phyloP scores from a whole-genome alignment of 2,113 vertebrate species.

The Lasiurus borealis region DNA sequence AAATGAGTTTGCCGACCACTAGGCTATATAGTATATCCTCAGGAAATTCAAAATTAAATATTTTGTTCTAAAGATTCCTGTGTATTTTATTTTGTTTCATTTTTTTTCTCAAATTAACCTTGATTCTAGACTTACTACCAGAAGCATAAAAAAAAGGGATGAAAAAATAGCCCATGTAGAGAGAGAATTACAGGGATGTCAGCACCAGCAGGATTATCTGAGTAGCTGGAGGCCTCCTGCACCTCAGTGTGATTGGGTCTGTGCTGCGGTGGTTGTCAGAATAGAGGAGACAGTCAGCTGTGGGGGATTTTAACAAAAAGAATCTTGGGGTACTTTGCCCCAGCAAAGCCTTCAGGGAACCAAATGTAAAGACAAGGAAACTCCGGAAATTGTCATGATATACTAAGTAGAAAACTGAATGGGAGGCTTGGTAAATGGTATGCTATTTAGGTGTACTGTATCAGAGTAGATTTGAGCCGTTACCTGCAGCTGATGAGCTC shows the following conservation, averaged over 20 bases:
- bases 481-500: conserved; percentile 91
- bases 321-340: neutral
- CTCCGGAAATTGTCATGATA: neutral
- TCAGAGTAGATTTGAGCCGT: conserved; percentile 78
- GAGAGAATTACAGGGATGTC: neutral
- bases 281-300: neutral
- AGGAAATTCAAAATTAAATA: conserved; percentile 32
- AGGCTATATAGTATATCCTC: neutral
- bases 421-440: neutral
- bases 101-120: conserved; percentile 58
- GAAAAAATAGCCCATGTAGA: neutral
- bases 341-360: conserved; percentile 14
- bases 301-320: neutral
- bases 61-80: neutral
- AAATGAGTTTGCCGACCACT: too few species aligned
- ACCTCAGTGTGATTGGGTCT: neutral
- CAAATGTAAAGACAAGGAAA: conserved; percentile 25
- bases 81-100: conserved; percentile 51
- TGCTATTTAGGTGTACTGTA: neutral
- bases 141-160: conserved; percentile 48
- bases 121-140: conserved; percentile 54
- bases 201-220: neutral
- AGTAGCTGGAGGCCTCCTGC: neutral
- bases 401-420: neutral
- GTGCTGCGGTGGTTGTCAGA: neutral